A percentile compares a stretch with the other conserved stretches of the same genome.
phyloP scores from a whole-genome alignment of 1,140 invertebrate genomes.

The Heliconius nattereri region DNA sequence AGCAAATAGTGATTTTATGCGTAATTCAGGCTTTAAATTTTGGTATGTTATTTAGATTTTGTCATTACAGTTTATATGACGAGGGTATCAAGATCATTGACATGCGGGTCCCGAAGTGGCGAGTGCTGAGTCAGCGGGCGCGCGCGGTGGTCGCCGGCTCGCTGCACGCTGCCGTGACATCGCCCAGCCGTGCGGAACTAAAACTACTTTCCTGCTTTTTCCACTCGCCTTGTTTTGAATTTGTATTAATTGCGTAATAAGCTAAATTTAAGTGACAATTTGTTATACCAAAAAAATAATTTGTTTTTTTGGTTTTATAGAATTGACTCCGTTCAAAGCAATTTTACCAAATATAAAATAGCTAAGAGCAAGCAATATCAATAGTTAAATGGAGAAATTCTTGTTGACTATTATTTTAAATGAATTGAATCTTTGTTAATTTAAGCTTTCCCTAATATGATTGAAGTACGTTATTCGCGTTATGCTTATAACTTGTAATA shows the following conservation, averaged over 20 bases:
- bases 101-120: constrained; percentile 17
- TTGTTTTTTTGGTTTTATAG: no score
- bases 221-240: constrained; percentile 25
- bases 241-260: constrained; percentile 19
- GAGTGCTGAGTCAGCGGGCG: constrained; percentile 31
- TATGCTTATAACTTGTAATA: not conserved
- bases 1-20: no score
- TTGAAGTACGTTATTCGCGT: not conserved
- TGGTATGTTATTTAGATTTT: not conserved
- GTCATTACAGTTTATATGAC: not conserved
- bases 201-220: constrained; percentile 27
- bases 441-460: not conserved
- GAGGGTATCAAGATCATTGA: constrained; percentile 27
- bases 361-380: not conserved
- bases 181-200: constrained; percentile 33
- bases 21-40: not conserved
- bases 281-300: not conserved
- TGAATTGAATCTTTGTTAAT: not conserved
- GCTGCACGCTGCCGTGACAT: constrained; percentile 25
- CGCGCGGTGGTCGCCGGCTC: constrained; percentile 21
- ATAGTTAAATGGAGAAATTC: not conserved
- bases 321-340: no score
- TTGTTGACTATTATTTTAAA: not conserved
- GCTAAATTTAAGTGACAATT: constrained; percentile 4
- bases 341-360: not conserved